Evolutionary conservation across 2,797 vertebrate species (phyloP), one percentile per base, ranked within the genome.

Genomic region (Eulemur rubriventer): DNA sequence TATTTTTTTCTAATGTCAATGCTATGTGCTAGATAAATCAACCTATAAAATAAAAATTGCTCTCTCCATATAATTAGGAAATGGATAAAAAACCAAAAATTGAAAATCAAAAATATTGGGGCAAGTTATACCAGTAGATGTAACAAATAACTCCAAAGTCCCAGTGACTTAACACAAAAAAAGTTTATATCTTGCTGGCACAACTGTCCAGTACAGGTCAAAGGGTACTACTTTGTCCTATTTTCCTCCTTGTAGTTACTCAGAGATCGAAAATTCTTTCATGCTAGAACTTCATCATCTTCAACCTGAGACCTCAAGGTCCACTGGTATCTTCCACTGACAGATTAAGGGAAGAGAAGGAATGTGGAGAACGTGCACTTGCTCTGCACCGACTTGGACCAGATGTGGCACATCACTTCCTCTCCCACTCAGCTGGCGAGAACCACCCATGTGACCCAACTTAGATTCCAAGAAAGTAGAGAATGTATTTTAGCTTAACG

Each of bases 121-220:
- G 22, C 3, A 92, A 52, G 28, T 76, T 82, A 82, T 4, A 33
- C 26, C 43, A 91, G 18, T 38, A 70, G 12, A 55, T 76, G 2
- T 84, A 88, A 90, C 43, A 63, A 88, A 90, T 43, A 63, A 91
- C 11, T 80, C 7, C 38, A 76, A 88, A 95, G 80, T 89, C 67
- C 2, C 46, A 80, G 35, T 70, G 65, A 26, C 43, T 91, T 61
- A 61, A 26, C 26, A 70, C 20, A n/a, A 26, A 67, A 65, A 93
- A 87, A 84, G 35, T 59, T 55, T 61, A 7, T 63, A 28, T 91
- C 43, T 75, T 63, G 46, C 46, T 91, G 82, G 80, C 30, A 50
- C 28, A 4, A 73, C 3, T 50, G 2, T 69, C 33, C 26, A 43
- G 6, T 6, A 2, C 1, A 50, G 28, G 52, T 67, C 38, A 76